Evolutionary conservation across 1,140 invertebrate species (phyloP), one percentile per base, ranked within the genome.

Genomic region (Bombus confusus): DNA sequence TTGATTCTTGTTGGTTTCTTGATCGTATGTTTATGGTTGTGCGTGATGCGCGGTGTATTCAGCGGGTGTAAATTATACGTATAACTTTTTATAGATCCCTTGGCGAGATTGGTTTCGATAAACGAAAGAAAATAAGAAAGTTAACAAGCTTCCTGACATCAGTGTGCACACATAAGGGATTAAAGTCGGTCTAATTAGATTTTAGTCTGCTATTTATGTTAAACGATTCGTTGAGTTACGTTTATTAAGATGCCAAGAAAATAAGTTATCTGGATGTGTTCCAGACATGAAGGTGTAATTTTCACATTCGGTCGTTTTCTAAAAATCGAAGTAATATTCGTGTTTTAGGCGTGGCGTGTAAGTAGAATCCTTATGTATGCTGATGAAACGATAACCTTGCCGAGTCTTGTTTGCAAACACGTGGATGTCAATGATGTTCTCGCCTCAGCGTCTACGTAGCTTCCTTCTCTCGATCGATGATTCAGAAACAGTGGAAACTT

Each of bases 141-240:
- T 37, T 31, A 57, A 84, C 52, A 41, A 34, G 13, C 13, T 59
- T 47, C 41, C 15, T 13, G 68, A 72, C 25, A 52, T 37, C 43
- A 37, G 76, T 74, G 34, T 43, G 47, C 47, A 66, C 74, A 41
- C 52, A 43, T 43, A 68, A 34, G 43, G 43, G n/a, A 66, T 80
- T 81, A 81, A 22, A 12, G 37, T 15, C 12, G 10, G n/a, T 25
- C 43, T 75, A 85, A 81, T 81, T 66, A 66, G 84, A 37, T 57
- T 81, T 37, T 13, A 52, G n/a, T 47, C 25, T 34, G 79, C 74
- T 85, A 68, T 81, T 84, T 84, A 80, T 47, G 82, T 78, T 84
- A 84, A 72, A 41, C 47, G 52, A n/a, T 62, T 47, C 47, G 39
- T 52, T 43, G 75, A 78, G 69, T 59, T 79, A 59, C 41, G 66